Conservation (phyloP, 1,140 invertebrate species). For the Leguminivora glycinivorella region DNA sequence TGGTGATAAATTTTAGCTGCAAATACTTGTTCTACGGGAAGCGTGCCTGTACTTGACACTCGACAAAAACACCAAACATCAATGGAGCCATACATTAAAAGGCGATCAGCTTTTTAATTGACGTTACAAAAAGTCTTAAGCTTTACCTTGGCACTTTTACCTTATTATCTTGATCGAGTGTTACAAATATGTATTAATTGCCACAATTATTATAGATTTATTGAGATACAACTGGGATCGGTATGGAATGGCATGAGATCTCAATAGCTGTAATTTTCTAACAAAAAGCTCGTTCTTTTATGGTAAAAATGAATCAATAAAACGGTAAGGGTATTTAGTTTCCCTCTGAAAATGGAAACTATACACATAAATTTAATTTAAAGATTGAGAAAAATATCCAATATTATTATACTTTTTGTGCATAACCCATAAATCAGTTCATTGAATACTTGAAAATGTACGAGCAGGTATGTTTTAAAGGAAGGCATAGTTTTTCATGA, state of each 20-base stretch:
- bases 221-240: background rate
- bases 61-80: background rate
- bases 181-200: background rate
- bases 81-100: constrained; percentile 3
- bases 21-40: background rate
- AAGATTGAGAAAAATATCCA: background rate
- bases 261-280: background rate
- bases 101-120: background rate
- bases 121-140: background rate
- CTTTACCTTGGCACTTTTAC: background rate
- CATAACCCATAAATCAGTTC: too few relatives aligned
- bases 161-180: background rate
- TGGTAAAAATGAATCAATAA: background rate
- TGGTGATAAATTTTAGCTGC: background rate
- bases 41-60: background rate
- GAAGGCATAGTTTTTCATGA: too few relatives aligned
- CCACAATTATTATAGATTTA: background rate
- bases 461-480: too few relatives aligned
- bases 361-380: too few relatives aligned
- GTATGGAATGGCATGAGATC: background rate
- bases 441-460: too few relatives aligned
- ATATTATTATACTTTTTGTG: too few relatives aligned
- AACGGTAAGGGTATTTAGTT: too few relatives aligned
- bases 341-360: too few relatives aligned
- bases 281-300: background rate